These are phyloP conservation scores for Melanotaenia duboulayi DNA, from an alignment of 2,113 vertebrate genomes.

Conservation along the genomic window DNA sequence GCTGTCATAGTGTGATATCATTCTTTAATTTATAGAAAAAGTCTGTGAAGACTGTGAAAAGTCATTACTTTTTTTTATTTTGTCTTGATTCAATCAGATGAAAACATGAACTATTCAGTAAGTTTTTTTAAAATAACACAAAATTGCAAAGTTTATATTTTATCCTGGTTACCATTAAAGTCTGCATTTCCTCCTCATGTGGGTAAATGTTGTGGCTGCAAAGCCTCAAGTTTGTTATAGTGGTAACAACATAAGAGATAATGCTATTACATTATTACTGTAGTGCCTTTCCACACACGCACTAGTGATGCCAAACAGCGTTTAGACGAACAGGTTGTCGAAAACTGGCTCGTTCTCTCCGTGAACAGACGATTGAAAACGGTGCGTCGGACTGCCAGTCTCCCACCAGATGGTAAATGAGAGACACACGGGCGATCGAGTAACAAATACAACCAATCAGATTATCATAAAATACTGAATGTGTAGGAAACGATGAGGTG, in stretches of 20 bases:
- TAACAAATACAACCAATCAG: conserved; percentile 65
- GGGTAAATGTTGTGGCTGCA: conserved; percentile 1
- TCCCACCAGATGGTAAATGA: conserved; percentile 77
- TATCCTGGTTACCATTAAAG: conserved; percentile 8
- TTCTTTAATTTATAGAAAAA: conserved; percentile 5
- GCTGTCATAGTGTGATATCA: neutral
- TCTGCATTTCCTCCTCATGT: neutral
- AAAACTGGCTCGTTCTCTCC: conserved; percentile 51
- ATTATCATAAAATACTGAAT: conserved; percentile 42
- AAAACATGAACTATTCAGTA: neutral
- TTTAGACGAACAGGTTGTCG: conserved; percentile 70
- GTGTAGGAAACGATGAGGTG: conserved; percentile 17
- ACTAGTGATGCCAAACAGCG: conserved; percentile 47
- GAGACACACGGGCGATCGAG: conserved; percentile 65
- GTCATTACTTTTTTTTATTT: neutral
- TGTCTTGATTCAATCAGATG: neutral
- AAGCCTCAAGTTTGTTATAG: too few species aligned
- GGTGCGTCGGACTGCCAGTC: conserved; percentile 67
- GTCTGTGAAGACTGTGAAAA: neutral
- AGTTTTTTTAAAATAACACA: neutral
- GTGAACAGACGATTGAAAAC: conserved; percentile 67
- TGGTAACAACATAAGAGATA: conserved; percentile 22
- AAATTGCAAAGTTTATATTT: neutral
- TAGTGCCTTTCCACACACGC: conserved; percentile 30
- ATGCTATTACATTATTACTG: conserved; percentile 46